A percentile compares a stretch with the other conserved stretches of the same genome.
Conservation (phyloP, 30 jellyfish, hydroid and myxozoan genomes). For the Cassiopea andromeda region DNA sequence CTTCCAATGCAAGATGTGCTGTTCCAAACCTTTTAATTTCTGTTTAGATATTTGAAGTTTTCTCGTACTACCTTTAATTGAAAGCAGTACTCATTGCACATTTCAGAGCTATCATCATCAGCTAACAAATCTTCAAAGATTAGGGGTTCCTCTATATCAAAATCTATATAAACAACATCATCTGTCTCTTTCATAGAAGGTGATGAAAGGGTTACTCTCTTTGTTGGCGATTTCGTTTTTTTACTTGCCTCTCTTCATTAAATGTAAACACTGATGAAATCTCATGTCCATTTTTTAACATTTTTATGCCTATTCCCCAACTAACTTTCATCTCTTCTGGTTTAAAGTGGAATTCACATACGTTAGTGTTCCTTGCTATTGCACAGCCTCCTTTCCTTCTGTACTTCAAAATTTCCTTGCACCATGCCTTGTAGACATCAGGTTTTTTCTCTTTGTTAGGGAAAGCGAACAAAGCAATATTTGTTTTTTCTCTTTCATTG, state of each 20-base stretch:
- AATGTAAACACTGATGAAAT: background rate
- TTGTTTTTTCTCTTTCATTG: background rate
- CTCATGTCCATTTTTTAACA: background rate
- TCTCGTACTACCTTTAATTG: too few species aligned
- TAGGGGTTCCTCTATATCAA: background rate
- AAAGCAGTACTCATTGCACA: too few species aligned
- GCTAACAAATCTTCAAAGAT: background rate
- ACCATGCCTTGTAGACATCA: background rate
- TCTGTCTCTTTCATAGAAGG: background rate
- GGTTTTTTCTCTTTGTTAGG: constrained; percentile 5
- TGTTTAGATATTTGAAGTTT: too few species aligned
- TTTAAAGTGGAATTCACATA: background rate
- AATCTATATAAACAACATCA: background rate
- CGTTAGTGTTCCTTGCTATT: background rate
- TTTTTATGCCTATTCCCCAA: background rate
- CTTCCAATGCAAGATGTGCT: too few species aligned
- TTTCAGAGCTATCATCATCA: background rate
- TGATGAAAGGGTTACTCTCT: background rate
- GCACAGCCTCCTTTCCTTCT: background rate
- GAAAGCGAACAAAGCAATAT: background rate
- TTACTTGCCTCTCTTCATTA: background rate
- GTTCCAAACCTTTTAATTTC: too few species aligned
- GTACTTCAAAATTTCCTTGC: background rate
- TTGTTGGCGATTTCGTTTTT: background rate
- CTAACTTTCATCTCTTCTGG: background rate